Evolutionary conservation across 2,113 vertebrate species (phyloP), one percentile per base, ranked within the genome.

Genomic region (Cololabis saira): DNA sequence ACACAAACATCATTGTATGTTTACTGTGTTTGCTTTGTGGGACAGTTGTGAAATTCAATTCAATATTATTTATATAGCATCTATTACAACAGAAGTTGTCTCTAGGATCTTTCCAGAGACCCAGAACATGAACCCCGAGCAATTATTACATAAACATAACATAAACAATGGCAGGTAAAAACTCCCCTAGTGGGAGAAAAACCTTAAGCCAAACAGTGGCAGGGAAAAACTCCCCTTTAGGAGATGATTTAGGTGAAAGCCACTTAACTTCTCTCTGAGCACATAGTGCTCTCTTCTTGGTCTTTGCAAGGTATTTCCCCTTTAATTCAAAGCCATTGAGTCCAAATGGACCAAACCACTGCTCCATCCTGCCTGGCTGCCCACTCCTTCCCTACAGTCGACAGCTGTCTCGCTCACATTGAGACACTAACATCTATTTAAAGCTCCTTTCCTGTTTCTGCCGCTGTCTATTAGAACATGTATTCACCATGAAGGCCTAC

Each of bases 301-400:
- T 48, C 54, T 76, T 71, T 72, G 65, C 75, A 60, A 62, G 10
- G 12, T 61, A 65, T 74, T 79, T 72, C 81, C 80, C 52, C 49
- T 60, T 67, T 18, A 17, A 62, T 40, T 84, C 75, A 85, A 76
- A 86, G 58, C 59, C 51, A 21, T 51, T 1, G 43, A 75, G 61
- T 58, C 59, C 56, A 71, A 74, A 78, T 76, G 72, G 55, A 83
- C 76, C 76, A 74, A 82, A 85, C 81, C 82, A 78, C 57, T 2
- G 1, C 71, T 82, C 67, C 85, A 84, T 87, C 85, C 90, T 86
- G 83, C 81, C 65, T 37, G 51, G 30, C 85, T 85, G 80, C 83
- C 78, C 81, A 78, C 77, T 83, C 57, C 71, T 83, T 88, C 86
- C 87, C 86, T 77, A 24, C 69, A 82, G 62, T 87, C 83, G 76